These are phyloP conservation scores for Sympetrum striolatum DNA, from an alignment of 2,888 invertebrate genomes.

Conservation along the genomic window DNA sequence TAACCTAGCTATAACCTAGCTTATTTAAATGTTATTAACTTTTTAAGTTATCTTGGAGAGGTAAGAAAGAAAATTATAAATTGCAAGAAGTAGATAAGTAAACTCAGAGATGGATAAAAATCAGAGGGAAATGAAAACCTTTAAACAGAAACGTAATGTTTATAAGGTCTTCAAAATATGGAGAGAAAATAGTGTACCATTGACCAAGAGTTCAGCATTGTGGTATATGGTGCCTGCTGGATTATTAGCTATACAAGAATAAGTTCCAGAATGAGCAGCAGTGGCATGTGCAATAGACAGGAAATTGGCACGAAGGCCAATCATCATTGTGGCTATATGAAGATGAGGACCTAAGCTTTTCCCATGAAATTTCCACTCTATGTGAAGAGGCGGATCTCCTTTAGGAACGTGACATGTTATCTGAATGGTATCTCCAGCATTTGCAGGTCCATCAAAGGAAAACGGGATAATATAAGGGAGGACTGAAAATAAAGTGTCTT, in stretches of 20 bases:
- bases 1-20: too few relatives aligned
- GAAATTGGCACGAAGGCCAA: constrained; percentile 60
- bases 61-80: too few relatives aligned
- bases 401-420: constrained; percentile 55
- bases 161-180: too few relatives aligned
- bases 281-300: constrained; percentile 52
- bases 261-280: constrained; percentile 69
- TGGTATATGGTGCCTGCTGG: constrained; percentile 63
- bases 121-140: too few relatives aligned
- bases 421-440: constrained; percentile 55
- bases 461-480: constrained; percentile 54
- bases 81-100: too few relatives aligned
- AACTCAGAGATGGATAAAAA: too few relatives aligned
- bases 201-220: constrained; percentile 65
- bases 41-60: too few relatives aligned
- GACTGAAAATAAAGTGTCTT: constrained; percentile 38
- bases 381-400: constrained; percentile 55
- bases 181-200: constrained; percentile 59
- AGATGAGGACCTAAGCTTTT: constrained; percentile 57
- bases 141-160: too few relatives aligned
- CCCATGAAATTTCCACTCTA: constrained; percentile 53
- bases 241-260: constrained; percentile 66
- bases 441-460: constrained; percentile 53
- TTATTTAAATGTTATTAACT: too few relatives aligned
- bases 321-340: constrained; percentile 58